Base-by-base conservation (phyloP, 2,113 vertebrate species). In the Turdus rufiventris region DNA sequence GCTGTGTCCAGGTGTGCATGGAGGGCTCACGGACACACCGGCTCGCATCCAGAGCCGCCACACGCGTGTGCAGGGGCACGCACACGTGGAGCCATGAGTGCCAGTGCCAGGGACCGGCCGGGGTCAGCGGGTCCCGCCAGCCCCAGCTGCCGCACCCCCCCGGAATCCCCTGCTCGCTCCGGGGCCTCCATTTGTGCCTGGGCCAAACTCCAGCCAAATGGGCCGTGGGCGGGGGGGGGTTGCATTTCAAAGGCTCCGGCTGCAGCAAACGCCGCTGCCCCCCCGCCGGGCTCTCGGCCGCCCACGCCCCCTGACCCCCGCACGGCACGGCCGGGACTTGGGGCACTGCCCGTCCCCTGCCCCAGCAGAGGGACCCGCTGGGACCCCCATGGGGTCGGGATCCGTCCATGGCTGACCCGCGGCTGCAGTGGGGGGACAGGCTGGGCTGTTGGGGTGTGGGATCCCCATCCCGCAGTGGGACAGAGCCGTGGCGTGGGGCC, bases 181-280 rank as follows among this genome's bases (percentile, higher is more conserved):
- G 7, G 11, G 89, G 66, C 43, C 89, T 91, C 95, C 93, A 72
- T 90, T 91, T 95, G 95, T 92, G 83, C 82, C 74, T 34, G 93
- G 74, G 74, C 74, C 95, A 96, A 96, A 92, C 95, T 78, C 93
- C 50, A 26, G 38, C 91, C 95, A 93, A 96, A 96, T 92, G 93
- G 94, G 71, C 61, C 18, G 60, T 48, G 65, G 62, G 36, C 20
- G 56, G 79, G 14, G 56, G 58, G 68, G 36, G n/a, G 18, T 75
- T 96, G 94, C 95, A 96, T 96, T 95, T 96, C 96, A 96, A 96
- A 96, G 95, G 73, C 77, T 77, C 28, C 4, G 43, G 76, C 68
- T 23, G 38, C 74, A 93, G 92, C 95, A 96, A 95, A 96, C 66
- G 93, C 91, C 2, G 60, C 77, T 43, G 82, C 70, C 34, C 63